These are phyloP conservation scores for Protodeltote pygarga DNA, from an alignment of 2,888 invertebrate species.

Conservation along the genomic window DNA sequence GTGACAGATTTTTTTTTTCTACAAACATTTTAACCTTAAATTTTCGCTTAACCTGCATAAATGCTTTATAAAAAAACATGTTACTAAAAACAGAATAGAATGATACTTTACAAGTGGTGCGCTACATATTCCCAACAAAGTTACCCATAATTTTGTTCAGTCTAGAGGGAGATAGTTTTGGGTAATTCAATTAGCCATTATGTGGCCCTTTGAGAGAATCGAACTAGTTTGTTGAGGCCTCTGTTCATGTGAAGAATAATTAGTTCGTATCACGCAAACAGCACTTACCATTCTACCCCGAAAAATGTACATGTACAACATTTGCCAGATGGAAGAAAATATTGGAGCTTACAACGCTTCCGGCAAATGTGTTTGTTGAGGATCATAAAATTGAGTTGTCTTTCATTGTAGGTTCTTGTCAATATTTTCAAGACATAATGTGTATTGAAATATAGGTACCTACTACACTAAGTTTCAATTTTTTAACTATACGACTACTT, in stretches of 20 bases:
- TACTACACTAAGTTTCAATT: too few relatives aligned
- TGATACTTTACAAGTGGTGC: slow-evolving; percentile 22
- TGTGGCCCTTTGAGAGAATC: slow-evolving; percentile 43
- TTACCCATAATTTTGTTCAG: slow-evolving; percentile 39
- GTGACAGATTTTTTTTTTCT: too few relatives aligned
- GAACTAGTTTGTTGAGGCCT: slow-evolving; percentile 43
- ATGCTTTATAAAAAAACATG: neutral
- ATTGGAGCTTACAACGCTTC: neutral
- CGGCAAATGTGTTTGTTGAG: neutral
- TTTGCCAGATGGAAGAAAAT: neutral
- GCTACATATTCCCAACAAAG: slow-evolving; percentile 36
- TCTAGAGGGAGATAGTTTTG: slow-evolving; percentile 46
- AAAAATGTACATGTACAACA: slow-evolving; percentile 22
- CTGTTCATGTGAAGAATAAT: slow-evolving; percentile 43
- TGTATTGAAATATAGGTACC: too few relatives aligned
- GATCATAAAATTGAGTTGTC: neutral
- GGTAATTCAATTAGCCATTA: slow-evolving; percentile 54
- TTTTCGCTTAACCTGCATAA: too few relatives aligned
- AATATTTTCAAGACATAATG: too few relatives aligned
- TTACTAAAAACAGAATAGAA: slow-evolving; percentile 8
- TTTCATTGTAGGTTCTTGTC: neutral
- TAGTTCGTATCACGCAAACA: slow-evolving; percentile 42
- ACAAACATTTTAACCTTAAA: too few relatives aligned
- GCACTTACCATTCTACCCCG: slow-evolving; percentile 10
- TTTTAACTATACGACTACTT: too few relatives aligned